Base-by-base conservation (phyloP, 2,888 invertebrate species). In the Stratiomys singularior region DNA sequence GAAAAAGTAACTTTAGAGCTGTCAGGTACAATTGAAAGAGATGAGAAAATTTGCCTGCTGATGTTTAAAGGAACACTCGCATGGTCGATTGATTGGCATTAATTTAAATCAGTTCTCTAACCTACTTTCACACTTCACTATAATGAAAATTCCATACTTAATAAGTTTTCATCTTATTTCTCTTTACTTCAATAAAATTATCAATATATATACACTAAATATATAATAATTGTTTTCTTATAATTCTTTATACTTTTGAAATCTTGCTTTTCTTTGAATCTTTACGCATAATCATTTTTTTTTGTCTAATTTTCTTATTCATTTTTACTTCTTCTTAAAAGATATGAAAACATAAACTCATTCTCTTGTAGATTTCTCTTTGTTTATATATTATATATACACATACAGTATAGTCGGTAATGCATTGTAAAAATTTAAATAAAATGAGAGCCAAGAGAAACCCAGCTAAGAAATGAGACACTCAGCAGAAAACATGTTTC, bases 211-310 rank as follows among this genome's bases (percentile, higher is more conserved):
- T 64, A 64, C 64, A 64, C 64, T 64, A 64, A 64, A 64, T 64
- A 64, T 64, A 64, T 64, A 64, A 64, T 64, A 64, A 64, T 64
- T 64, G 64, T 64, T 64, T 56, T 64, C 64, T 64, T 64, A 64
- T 60, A 25, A 11, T 60, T 60, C 25, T 60, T 60, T 21, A 60
- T 23, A 64, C 30, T 64, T 64, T 64, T 30, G 28, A 64, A 23
- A 28, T 64, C 23, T 64, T 64, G 21, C 58, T 28, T 27, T 13
- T 9, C 30, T 28, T 64, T 30, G 25, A 30, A 60, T 64, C 13
- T 15, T 27, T 64, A 25, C 23, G 25, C 13, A 60, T 60, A 21
- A 18, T 60, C 23, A 7, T 60, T 52, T 15, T 25, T 60, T 60
- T 60, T 60, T 25, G 5, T 60, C 60, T 60, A 21, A 23, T 28